These are phyloP conservation scores for Acleris cristana DNA, from an alignment of 2,888 invertebrate species.

Conservation along the genomic window DNA sequence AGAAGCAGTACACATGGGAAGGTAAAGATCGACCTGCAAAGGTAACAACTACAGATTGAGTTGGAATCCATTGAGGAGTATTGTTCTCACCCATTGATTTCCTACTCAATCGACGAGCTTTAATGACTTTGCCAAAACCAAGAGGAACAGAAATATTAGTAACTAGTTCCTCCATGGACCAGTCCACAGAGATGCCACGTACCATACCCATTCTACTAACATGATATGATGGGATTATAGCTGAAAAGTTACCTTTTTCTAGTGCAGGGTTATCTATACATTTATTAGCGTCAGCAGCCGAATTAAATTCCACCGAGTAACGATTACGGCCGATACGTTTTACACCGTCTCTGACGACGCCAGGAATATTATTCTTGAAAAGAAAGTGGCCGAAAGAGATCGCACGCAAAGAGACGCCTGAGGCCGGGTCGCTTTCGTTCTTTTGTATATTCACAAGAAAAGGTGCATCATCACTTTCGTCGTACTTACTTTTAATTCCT, in stretches of 20 bases:
- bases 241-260: constrained; percentile 9
- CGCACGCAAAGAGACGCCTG: neutral
- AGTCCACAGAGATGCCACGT: constrained; percentile 7
- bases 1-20: constrained; percentile 14
- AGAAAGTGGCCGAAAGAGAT: too few species aligned
- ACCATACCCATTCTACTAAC: constrained; percentile 26
- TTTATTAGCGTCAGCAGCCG: constrained; percentile 26
- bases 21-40: constrained; percentile 31
- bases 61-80: constrained; percentile 28
- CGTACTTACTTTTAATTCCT: neutral
- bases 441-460: neutral
- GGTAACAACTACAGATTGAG: constrained; percentile 32
- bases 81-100: constrained; percentile 2
- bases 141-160: constrained; percentile 7
- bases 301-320: constrained; percentile 28
- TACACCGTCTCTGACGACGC: constrained; percentile 30
- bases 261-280: constrained; percentile 24
- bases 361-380: neutral
- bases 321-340: constrained; percentile 36
- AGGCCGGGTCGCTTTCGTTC: neutral
- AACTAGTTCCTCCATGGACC: constrained; percentile 20
- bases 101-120: constrained; percentile 34
- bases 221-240: constrained; percentile 18
- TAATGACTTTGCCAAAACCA: constrained; percentile 29
- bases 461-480: neutral